Percentiles rank a stretch among this genome's conserved stretches.
phyloP scores from a whole-genome alignment of 1,140 invertebrate species.

The Anastatus disparis region DNA sequence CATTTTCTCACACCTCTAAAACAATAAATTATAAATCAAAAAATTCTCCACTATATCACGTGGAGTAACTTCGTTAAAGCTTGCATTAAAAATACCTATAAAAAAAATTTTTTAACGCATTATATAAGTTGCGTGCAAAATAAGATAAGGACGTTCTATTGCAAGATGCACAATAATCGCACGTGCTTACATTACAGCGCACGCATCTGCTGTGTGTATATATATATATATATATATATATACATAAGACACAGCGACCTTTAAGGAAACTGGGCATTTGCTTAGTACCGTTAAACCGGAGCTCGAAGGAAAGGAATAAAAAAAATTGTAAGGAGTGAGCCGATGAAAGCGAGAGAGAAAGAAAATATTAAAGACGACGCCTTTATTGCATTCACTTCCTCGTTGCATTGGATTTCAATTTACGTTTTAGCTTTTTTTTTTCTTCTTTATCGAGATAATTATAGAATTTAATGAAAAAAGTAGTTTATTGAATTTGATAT shows the following conservation, averaged over 20 bases:
- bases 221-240: too few relatives aligned
- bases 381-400: background rate
- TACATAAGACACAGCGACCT: constrained; percentile 10
- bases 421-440: too few relatives aligned
- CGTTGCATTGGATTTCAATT: background rate
- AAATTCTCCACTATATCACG: too few relatives aligned
- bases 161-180: constrained; percentile 4
- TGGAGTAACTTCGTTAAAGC: too few relatives aligned
- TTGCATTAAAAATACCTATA: too few relatives aligned
- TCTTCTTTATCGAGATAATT: too few relatives aligned
- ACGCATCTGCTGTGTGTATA: too few relatives aligned
- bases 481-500: too few relatives aligned
- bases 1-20: too few relatives aligned
- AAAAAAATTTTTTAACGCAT: too few relatives aligned
- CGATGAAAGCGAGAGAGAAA: background rate
- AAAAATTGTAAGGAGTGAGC: constrained; percentile 1
- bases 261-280: constrained; percentile 27
- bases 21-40: too few relatives aligned
- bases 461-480: too few relatives aligned
- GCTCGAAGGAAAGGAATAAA: constrained; percentile 16
- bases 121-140: background rate
- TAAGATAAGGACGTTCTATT: background rate
- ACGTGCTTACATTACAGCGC: background rate
- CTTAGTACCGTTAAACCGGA: constrained; percentile 25
- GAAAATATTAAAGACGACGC: background rate